These are phyloP conservation scores for Sycophila sp. DNA, from an alignment of 1,140 invertebrate genomes.

Conservation along the genomic window DNA sequence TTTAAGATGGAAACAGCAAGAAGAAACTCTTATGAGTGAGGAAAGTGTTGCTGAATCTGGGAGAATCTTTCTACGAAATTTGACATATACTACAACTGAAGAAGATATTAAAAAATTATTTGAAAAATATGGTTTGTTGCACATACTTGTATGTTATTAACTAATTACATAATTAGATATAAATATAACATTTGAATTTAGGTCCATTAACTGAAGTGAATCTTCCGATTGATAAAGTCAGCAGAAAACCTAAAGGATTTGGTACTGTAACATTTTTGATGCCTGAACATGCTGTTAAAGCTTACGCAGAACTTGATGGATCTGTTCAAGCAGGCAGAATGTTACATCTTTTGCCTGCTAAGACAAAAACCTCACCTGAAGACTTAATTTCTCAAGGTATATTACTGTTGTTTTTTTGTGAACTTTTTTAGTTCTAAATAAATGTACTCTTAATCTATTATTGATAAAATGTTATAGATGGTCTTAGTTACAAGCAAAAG, in stretches of 20 bases:
- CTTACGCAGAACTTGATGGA: slow-evolving; percentile 89
- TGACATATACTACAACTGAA: slow-evolving; percentile 89
- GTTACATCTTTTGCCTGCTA: slow-evolving; percentile 92
- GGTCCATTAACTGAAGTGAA: slow-evolving; percentile 89
- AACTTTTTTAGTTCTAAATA: no score
- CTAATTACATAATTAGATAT: neutral
- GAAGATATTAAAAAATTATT: slow-evolving; percentile 88
- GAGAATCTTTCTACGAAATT: slow-evolving; percentile 93
- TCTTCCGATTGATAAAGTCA: slow-evolving; percentile 87
- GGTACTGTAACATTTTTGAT: slow-evolving; percentile 93
- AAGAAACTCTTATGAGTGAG: slow-evolving; percentile 76
- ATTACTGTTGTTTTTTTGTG: slow-evolving; percentile 8
- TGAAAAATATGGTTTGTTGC: slow-evolving; percentile 81
- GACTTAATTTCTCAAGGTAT: slow-evolving; percentile 69
- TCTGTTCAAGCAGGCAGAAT: slow-evolving; percentile 90
- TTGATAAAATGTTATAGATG: slow-evolving; percentile 63
- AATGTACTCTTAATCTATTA: no score
- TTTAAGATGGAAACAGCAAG: slow-evolving; percentile 77
- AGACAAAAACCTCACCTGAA: slow-evolving; percentile 71
- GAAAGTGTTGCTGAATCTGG: slow-evolving; percentile 91
- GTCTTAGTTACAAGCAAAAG: slow-evolving; percentile 84
- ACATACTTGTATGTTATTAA: neutral
- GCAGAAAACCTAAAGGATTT: slow-evolving; percentile 92
- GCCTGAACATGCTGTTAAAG: slow-evolving; percentile 93
- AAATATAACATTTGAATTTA: slow-evolving; percentile 52